Conservation (phyloP, 2,797 vertebrate species). For the Mormyrops boulengeri region DNA sequence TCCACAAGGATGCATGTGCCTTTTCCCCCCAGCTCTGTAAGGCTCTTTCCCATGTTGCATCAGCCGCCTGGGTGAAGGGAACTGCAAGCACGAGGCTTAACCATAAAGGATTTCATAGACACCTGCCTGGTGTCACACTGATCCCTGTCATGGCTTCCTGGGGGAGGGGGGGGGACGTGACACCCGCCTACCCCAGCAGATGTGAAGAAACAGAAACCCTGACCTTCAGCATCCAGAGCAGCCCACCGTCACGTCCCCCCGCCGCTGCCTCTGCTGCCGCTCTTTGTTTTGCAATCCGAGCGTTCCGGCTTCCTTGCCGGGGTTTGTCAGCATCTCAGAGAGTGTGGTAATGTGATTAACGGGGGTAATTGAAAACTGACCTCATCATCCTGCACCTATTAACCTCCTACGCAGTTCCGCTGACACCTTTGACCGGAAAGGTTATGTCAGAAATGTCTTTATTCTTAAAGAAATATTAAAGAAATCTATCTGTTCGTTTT, state of each 20-base stretch:
- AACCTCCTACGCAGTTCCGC: not conserved
- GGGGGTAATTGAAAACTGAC: constrained; percentile 50
- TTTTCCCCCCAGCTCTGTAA: constrained; percentile 38
- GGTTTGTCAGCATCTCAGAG: constrained; percentile 43
- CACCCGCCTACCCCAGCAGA: constrained; percentile 37
- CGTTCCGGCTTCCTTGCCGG: constrained; percentile 23
- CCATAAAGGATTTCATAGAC: constrained; percentile 44
- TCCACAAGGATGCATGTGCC: constrained; percentile 48
- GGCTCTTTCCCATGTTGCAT: constrained; percentile 50
- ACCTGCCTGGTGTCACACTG: constrained; percentile 57
- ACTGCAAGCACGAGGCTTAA: constrained; percentile 32
- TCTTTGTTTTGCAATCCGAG: constrained; percentile 14
- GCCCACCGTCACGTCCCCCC: not conserved
- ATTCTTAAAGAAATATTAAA: not conserved
- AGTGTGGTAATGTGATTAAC: constrained; percentile 49
- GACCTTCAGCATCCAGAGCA: not conserved
- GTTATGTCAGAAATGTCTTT: not conserved
- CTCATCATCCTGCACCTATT: constrained; percentile 17
- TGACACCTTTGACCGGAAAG: constrained; percentile 18
- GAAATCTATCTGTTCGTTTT: not conserved
- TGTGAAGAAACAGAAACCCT: constrained; percentile 34
- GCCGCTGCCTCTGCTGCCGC: not conserved
- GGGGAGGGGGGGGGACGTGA: not conserved
- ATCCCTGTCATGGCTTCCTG: constrained; percentile 31
- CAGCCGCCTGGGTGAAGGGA: constrained; percentile 48